These are phyloP conservation scores for Charadrius vociferus DNA, from an alignment of 2,113 vertebrate species.

Conservation along the genomic window DNA sequence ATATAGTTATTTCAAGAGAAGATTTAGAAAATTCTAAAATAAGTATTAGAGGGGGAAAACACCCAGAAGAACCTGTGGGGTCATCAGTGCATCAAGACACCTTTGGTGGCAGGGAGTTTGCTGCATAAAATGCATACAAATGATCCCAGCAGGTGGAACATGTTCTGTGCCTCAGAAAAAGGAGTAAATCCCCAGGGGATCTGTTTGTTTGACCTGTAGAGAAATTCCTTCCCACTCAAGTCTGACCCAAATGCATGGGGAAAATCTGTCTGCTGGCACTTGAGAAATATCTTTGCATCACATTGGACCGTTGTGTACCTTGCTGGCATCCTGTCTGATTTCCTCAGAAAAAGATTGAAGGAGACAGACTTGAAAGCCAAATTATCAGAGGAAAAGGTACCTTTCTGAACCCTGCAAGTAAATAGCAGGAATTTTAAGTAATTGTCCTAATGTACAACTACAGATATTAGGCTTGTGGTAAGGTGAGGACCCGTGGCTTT, in stretches of 20 bases:
- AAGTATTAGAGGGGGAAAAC: background rate
- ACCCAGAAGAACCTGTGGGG: background rate
- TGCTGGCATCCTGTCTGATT: background rate
- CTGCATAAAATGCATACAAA: background rate
- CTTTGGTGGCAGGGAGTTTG: background rate
- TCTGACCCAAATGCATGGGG: background rate
- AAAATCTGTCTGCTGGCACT: background rate
- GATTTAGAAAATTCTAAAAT: background rate
- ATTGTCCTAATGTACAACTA: background rate
- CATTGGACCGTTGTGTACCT: background rate
- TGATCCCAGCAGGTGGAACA: background rate
- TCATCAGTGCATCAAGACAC: background rate
- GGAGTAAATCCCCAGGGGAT: background rate
- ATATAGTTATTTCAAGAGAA: background rate
- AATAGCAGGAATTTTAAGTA: background rate
- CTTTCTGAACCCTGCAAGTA: background rate
- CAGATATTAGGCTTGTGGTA: background rate
- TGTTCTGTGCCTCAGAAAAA: background rate
- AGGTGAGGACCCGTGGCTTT: background rate
- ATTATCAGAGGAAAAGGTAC: background rate
- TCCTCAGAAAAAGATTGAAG: background rate
- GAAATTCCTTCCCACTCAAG: background rate
- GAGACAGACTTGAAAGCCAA: background rate
- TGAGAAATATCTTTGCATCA: background rate
- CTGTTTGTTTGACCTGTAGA: background rate